Base-by-base conservation (phyloP, 1,140 invertebrate genomes). In the Epicauta chinensis region DNA sequence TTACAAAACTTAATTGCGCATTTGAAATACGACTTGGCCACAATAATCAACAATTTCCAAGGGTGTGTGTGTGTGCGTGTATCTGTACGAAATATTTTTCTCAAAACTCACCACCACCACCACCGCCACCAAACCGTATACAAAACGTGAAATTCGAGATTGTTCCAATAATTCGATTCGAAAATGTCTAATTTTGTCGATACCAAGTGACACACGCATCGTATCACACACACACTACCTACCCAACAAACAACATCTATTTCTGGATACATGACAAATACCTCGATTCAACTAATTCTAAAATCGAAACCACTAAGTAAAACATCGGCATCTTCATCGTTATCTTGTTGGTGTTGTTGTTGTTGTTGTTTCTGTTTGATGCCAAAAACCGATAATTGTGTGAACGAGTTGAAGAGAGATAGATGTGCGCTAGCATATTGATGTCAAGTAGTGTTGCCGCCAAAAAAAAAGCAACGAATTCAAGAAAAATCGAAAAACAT, bases 191-290 rank as follows among this genome's bases (percentile, higher is more conserved):
- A 55, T 51, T 59, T 46, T 44, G 56, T 50, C 44, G 34, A 59
- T 49, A 55, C 48, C 36, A 23, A 23, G 56, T 58, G 55, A 57
- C 55, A 57, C 55, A 46, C 37, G 23, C 39, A 23, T 7, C 16
- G 17, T 46, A 35, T 35, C 23, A 34, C 36, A 23, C 23, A 23
- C 4, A 34, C 17, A 36, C 14, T n/a, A 40, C 9, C 30, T 14
- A 32, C 39, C 36, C 15, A 36, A 16, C 11, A 23, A 7, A 23
- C 23, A 23, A 23, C 16, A 52, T 46, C 53, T 59, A 59, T 59
- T 59, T 59, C 50, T 32, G 52, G 56, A 52, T 14, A 44, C 56
- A 55, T 59, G 56, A 59, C 56, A 59, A 59, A 59, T 49, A 59
- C 53, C 53, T 57, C 51, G 52, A 48, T 52, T 40, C 48, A 47